Base-by-base conservation (phyloP, 2,113 vertebrate species). In the Etia nguti region DNA sequence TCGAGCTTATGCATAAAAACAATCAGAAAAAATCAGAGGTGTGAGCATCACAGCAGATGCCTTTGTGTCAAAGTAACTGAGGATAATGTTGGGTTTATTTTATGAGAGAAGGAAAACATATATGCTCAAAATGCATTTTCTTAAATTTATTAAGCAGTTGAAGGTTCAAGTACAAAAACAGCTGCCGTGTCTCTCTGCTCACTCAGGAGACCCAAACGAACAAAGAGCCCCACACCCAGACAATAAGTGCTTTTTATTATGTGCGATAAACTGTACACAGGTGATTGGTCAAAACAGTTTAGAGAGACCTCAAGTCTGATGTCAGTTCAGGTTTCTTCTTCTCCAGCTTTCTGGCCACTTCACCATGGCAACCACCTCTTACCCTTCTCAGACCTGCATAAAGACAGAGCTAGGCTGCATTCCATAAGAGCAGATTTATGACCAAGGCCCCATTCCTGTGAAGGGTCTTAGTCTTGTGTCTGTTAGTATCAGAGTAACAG, bases 181-280 rank as follows among this genome's bases (percentile, higher is more conserved):
- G 3, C 29, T 62, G 59, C 1, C 0, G 2, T 36, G 29, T 60
- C 16, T 60, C 16, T 34, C 9, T 34, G 57, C 57, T 60, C 57
- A 31, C 16, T 0, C 15, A 34, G 9, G 29, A 34, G 16, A 34
- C 26, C 15, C 26, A 18, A 60, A 60, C 26, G 31, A 18, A 31
- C 15, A 60, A 0, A 31, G 6, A 60, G 57, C 9, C 9, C 16
- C 29, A 62, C 59, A 34, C 59, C 29, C 0, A 62, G 0, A 62
- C 16, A 34, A 34, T 62, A 62, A 62, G 31, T 11, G 29, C 16
- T 60, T 60, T 60, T 0, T 60, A 60, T 60, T 20, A 60, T 34
- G 59, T 62, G 31, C 0, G 0, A 62, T 62, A 62, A 62, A 62
- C 31, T 20, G 38, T 12, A 43, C 41, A 11, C 41, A 41, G 38